Evolutionary conservation across 2,113 vertebrate genomes (phyloP), one percentile per base, ranked within the genome.

Genomic region (Chlorodrepanis virens): DNA sequence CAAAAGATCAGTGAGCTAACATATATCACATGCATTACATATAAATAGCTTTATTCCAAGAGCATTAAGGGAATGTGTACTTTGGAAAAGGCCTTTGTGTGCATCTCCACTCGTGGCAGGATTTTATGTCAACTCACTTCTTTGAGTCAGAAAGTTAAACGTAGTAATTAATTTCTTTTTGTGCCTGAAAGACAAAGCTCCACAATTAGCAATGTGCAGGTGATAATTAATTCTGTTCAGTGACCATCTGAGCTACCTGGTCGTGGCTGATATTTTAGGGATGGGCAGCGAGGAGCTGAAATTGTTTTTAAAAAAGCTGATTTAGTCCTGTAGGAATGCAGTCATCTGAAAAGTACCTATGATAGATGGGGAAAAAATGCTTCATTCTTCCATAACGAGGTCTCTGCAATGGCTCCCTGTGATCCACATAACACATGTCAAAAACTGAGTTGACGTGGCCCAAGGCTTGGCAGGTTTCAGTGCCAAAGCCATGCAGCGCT

Each of bases 351-450:
- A 95, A 97, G 68, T 54, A 89, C 93, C 90, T 93, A 54, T 93
- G 92, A 97, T 87, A 96, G 92, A 97, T 92, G 88, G 80, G 93
- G 90, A 91, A 96, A 96, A 95, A 96, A 91, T 84, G 93, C 76
- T 95, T 95, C 86, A 89, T 95, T 96, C 93, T 96, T 96, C 92
- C 95, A 37, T 65, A 89, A 61, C 65, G 49, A 25, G 65, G 37
- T 44, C 92, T 92, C 67, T 86, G 64, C 65, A 83, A 37, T 86
- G 87, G 80, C 50, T 96, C 54, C 68, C 92, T 90, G 0, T 93
- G 94, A 97, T 96, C 92, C 92, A 72, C 95, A 94, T 95, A 96
- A 84, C 80, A 97, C 96, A 92, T 95, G 95, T 92, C 92, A 96
- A 84, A 93, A 95, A 80, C 12, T 28, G 86, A 89, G 94, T 80